Base-by-base conservation (phyloP, 2,797 vertebrate species). In the Acipenser ruthenus region DNA sequence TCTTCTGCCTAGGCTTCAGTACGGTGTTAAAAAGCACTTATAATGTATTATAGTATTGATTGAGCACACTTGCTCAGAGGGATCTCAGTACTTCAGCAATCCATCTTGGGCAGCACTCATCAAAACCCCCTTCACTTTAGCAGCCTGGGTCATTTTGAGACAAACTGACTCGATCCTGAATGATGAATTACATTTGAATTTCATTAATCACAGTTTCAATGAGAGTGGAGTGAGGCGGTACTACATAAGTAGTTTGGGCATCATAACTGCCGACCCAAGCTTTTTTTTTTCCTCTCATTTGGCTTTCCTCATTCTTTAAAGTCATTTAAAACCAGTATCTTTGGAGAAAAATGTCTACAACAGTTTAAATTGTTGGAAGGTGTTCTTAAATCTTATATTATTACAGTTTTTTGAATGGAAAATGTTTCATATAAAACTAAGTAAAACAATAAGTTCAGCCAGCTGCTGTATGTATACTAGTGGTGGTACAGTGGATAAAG, bases 161-260 rank as follows among this genome's bases (percentile, higher is more conserved):
- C 49, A 23, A 6, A 65, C 15, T 58, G 55, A 48, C 56, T 49
- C 37, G 4, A 48, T 65, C 64, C 64, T 55, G 15, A 58, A 13
- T 65, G 52, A 58, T 18, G 11, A 59, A 55, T 59, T 48, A 53
- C 37, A 59, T 50, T 56, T 55, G 15, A 48, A 12, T 60, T 59
- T 12, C 55, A 58, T 9, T 23, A 55, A 65, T 53, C 50, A 51
- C 8, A 15, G 18, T 65, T 65, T 65, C 47, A 56, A 65, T 59
- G 48, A 56, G 13, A 10, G 8, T 12, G 37, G 53, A 37, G 53
- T n/a, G 13, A 10, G 47, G 6, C 13, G 7, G 37, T 13, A 15
- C 11, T 11, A 13, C 55, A 18, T 9, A 1, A 49, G 55, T 49
- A 47, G 47, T 48, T 15, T n/a, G 37, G 4, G 53, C 8, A 53